Percentiles rank a stretch among this genome's conserved stretches.
Conservation (phyloP, 1,140 invertebrate genomes). For the Calosoma granatense region DNA sequence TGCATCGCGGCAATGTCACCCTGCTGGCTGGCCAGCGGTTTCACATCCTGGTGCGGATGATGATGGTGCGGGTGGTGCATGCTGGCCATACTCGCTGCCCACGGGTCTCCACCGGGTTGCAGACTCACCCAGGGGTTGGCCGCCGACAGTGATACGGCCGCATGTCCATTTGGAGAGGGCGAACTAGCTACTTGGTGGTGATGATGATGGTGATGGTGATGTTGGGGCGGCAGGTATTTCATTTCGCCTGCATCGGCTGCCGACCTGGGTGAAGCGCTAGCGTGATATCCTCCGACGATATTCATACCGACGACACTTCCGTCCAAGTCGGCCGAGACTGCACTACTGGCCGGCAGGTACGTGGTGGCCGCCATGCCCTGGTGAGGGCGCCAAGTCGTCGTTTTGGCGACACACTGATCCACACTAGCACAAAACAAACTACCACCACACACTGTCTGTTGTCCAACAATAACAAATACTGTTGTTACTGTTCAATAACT, state of each 20-base stretch:
- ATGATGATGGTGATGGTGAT: conserved; percentile 65
- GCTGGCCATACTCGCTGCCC: conserved; percentile 58
- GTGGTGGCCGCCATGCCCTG: conserved; percentile 73
- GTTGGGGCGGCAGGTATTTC: conserved; percentile 81
- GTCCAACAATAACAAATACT: conserved; percentile 20
- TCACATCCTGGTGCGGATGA: conserved; percentile 58
- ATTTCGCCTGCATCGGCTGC: conserved; percentile 77
- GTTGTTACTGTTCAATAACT: neutral
- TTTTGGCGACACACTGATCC: conserved; percentile 46
- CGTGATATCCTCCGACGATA: conserved; percentile 57
- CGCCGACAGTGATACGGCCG: conserved; percentile 41
- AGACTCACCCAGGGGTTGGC: conserved; percentile 77
- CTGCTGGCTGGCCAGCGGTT: conserved; percentile 45
- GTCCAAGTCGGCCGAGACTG: conserved; percentile 62
- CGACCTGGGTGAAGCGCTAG: conserved; percentile 63
- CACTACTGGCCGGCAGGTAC: conserved; percentile 70
- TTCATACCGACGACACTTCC: conserved; percentile 63
- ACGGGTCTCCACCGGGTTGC: conserved; percentile 65
- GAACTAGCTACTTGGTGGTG: conserved; percentile 60
- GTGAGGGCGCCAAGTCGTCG: conserved; percentile 46
- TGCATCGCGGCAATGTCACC: conserved; percentile 41
- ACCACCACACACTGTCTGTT: conserved; percentile 20
- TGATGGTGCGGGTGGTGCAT: conserved; percentile 55
- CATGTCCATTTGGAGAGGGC: conserved; percentile 56
- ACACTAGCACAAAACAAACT: conserved; percentile 32